These are phyloP conservation scores for Lepidothrix coronata DNA, from an alignment of 2,113 vertebrate species.

Conservation along the genomic window DNA sequence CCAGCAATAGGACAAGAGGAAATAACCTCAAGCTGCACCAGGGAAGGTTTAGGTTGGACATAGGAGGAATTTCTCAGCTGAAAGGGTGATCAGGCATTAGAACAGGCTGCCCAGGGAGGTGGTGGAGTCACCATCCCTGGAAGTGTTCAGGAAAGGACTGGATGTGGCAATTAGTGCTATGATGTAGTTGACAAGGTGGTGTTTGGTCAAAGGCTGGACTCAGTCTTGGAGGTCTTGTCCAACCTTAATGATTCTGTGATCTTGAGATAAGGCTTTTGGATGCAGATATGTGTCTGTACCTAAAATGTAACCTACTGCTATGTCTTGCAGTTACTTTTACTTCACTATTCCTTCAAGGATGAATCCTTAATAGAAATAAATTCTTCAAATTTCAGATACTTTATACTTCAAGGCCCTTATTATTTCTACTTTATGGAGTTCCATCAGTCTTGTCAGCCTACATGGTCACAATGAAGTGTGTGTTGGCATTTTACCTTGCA, in stretches of 20 bases:
- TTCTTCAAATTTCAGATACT: background rate
- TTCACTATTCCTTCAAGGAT: background rate
- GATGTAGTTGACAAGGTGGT: background rate
- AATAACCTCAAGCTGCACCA: background rate
- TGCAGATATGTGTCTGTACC: background rate
- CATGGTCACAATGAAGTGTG: background rate
- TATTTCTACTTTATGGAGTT: background rate
- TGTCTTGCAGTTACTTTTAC: background rate
- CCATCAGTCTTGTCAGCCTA: background rate
- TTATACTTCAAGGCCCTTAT: background rate
- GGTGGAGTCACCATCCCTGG: accelerated
- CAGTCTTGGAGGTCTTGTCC: accelerated
- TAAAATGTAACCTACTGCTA: background rate
- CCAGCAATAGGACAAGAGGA: background rate
- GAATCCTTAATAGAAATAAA: background rate
- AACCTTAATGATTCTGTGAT: background rate
- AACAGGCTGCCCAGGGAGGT: background rate
- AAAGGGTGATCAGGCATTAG: background rate
- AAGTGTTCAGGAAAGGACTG: background rate
- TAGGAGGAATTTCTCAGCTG: background rate
- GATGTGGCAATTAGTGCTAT: accelerated
- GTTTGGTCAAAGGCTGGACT: background rate
- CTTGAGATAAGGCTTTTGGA: background rate
- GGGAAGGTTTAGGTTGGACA: background rate
- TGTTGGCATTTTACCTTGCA: background rate